Evolutionary conservation across 2,888 invertebrate genomes (phyloP).

Genomic region (Lasioglossum pauxillum): DNA sequence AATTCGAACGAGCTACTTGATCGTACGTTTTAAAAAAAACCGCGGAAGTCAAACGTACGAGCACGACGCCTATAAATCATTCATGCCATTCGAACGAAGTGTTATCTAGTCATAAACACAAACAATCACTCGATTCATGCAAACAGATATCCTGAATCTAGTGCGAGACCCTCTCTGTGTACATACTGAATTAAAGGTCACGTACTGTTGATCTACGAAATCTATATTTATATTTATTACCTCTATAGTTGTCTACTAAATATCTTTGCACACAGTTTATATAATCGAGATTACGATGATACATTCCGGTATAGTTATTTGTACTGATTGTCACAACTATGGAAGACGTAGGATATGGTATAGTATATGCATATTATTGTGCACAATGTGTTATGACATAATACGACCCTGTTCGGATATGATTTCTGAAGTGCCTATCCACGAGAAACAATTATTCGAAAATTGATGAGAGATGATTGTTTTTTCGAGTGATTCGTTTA

Average conservation of each 20-base stretch:
- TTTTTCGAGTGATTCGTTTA: background rate
- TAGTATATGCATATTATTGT: background rate
- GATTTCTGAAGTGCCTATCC: background rate
- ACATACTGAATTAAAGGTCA: background rate
- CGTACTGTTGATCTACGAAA: background rate
- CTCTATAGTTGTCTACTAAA: background rate
- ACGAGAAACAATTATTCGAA: background rate
- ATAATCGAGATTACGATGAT: background rate
- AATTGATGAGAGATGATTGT: background rate
- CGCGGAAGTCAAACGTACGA: conserved; percentile 18
- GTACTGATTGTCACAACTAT: background rate
- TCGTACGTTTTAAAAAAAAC: conserved; percentile 7
- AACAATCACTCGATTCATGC: background rate
- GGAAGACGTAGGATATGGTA: conserved; percentile 3
- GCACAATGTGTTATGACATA: background rate
- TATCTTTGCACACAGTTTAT: background rate
- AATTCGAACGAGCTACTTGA: background rate
- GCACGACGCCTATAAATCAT: background rate
- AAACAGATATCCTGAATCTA: background rate
- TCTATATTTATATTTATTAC: background rate
- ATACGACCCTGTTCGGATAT: background rate
- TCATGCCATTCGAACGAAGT: background rate
- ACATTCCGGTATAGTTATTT: background rate
- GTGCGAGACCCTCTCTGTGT: background rate
- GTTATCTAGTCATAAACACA: background rate